Conservation (phyloP, 53 echinoderm and acorn worm genomes). For the Zoroaster sp. region DNA sequence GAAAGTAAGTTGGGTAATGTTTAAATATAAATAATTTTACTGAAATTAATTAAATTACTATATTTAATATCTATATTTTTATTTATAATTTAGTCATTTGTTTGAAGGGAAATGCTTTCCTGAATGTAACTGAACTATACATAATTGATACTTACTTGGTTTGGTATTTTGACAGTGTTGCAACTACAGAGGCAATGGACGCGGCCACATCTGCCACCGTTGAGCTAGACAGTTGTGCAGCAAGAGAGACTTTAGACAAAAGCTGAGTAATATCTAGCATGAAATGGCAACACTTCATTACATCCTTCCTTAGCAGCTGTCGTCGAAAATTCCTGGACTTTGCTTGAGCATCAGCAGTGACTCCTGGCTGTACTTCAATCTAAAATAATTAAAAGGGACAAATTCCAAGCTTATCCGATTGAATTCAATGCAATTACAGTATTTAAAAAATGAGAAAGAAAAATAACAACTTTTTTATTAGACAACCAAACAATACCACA, state of each 20-base stretch:
- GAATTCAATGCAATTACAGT: neutral
- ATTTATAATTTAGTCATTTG: no score
- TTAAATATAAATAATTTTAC: neutral
- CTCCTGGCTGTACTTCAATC: conserved; percentile 15
- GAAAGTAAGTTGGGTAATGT: neutral
- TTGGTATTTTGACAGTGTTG: conserved; percentile 1
- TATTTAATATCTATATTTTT: neutral
- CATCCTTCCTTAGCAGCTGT: conserved; percentile 30
- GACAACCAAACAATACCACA: neutral
- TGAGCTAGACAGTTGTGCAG: conserved; percentile 10
- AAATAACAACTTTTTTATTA: neutral
- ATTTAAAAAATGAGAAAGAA: neutral
- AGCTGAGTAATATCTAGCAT: conserved; percentile 3
- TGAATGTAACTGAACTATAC: no score
- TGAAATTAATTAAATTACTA: neutral
- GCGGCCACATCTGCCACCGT: conserved; percentile 29
- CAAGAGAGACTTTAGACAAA: conserved; percentile 10
- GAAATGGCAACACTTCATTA: conserved; percentile 14
- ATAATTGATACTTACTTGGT: conserved; percentile 1
- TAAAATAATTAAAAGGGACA: neutral
- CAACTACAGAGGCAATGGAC: neutral
- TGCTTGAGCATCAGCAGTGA: conserved; percentile 36
- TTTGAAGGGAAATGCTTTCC: no score
- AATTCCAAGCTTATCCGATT: no score
- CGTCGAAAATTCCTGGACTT: conserved; percentile 25